phyloP scores from a whole-genome alignment of 2,888 invertebrate genomes.

The Drosophila kuntzei region DNA sequence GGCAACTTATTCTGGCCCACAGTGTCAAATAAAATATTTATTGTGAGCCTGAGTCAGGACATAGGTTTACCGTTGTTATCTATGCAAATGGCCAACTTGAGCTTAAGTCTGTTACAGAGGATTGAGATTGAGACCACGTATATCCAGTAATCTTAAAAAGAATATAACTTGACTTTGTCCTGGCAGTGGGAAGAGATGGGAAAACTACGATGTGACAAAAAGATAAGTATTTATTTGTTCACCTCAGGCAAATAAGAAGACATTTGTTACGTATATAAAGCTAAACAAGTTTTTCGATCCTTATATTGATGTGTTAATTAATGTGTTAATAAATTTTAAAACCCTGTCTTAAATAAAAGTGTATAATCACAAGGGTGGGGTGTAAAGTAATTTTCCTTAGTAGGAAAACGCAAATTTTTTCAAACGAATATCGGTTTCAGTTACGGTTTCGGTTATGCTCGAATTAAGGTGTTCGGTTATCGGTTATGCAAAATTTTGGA shows the following conservation, averaged over 20 bases:
- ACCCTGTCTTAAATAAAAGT: too few species aligned
- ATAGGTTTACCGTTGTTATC: constrained; percentile 13
- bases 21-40: constrained; percentile 44
- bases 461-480: too few species aligned
- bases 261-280: too few species aligned
- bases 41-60: constrained; percentile 10
- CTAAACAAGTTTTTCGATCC: too few species aligned
- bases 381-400: too few species aligned
- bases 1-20: constrained; percentile 38
- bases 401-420: too few species aligned
- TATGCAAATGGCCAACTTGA: constrained; percentile 23
- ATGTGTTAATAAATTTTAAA: too few species aligned
- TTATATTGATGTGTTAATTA: too few species aligned
- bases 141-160: constrained; percentile 1
- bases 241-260: not conserved
- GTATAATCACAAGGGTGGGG: too few species aligned
- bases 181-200: not conserved
- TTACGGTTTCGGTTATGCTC: too few species aligned
- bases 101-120: constrained; percentile 4
- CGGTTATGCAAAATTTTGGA: too few species aligned
- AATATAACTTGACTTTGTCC: not conserved
- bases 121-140: constrained; percentile 11
- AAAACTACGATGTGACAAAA: not conserved
- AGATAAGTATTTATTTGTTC: not conserved
- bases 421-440: too few species aligned